Percentiles rank a stretch among this genome's conserved stretches.
Conservation (phyloP, 2,797 vertebrate species). For the Acrossocheilus wenchowensis region DNA sequence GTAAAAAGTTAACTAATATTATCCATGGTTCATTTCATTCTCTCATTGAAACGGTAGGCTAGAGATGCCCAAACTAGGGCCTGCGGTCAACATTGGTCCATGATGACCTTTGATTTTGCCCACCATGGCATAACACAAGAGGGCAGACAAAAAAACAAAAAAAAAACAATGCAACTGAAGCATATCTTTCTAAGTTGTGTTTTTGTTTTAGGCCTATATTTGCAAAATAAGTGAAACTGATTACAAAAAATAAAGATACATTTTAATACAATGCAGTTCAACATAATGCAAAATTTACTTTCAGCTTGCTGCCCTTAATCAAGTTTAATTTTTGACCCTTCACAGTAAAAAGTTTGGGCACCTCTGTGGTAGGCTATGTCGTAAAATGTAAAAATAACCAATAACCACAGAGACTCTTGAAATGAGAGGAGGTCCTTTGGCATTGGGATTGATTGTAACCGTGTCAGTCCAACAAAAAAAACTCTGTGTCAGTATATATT, state of each 20-base stretch:
- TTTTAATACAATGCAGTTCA: background rate
- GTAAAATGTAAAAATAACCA: background rate
- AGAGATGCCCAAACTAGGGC: background rate
- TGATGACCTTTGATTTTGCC: background rate
- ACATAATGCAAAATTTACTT: background rate
- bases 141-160: no score
- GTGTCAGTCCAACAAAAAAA: conserved; percentile 5
- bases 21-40: background rate
- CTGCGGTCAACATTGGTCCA: background rate
- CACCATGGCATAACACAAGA: background rate
- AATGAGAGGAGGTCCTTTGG: conserved; percentile 3
- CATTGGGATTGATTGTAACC: background rate
- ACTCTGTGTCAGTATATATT: background rate
- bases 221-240: background rate
- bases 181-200: background rate
- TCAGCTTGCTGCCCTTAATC: background rate
- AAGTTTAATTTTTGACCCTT: background rate
- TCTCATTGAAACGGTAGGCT: background rate
- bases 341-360: no score
- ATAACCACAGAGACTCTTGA: background rate
- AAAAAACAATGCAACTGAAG: background rate
- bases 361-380: background rate
- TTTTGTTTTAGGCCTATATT: background rate
- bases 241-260: background rate
- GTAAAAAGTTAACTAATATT: background rate